Conservation (phyloP, 1,140 invertebrate genomes). For the Oryzaephilus surinamensis region DNA sequence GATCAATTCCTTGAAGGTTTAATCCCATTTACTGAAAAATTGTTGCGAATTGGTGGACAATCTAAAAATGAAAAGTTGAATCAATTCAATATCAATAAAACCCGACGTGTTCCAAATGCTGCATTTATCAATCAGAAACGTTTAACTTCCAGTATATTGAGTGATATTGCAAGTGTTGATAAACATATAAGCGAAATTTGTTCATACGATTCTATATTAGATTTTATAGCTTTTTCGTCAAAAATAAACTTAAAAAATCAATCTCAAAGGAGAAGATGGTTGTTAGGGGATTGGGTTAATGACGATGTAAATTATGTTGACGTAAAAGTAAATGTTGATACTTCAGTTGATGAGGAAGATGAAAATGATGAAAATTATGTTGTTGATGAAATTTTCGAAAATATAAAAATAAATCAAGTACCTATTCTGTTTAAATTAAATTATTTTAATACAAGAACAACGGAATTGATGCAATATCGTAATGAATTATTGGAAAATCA, state of each 20-base stretch:
- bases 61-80: slow-evolving; percentile 48
- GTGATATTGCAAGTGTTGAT: slow-evolving; percentile 13
- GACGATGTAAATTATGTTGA: slow-evolving; percentile 2
- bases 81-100: slow-evolving; percentile 36
- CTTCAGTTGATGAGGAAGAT: slow-evolving; percentile 6
- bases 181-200: slow-evolving; percentile 3
- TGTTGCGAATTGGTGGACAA: slow-evolving; percentile 65
- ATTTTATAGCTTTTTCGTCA: slow-evolving; percentile 17
- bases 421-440: neutral
- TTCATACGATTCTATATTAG: slow-evolving; percentile 9
- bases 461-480: too few relatives aligned
- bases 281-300: too few relatives aligned
- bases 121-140: neutral
- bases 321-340: slow-evolving; percentile 1
- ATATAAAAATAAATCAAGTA: neutral
- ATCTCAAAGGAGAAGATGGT: too few relatives aligned
- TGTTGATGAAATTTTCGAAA: slow-evolving; percentile 9
- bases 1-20: slow-evolving; percentile 82
- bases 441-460: too few relatives aligned
- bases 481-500: too few relatives aligned
- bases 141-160: slow-evolving; percentile 1
- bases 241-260: too few relatives aligned
- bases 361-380: slow-evolving; percentile 2
- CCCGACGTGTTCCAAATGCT: neutral
- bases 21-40: slow-evolving; percentile 39